A percentile compares a stretch with the other conserved stretches of the same genome.
Evolutionary conservation across 2,113 vertebrate species (phyloP).

Genomic region (Hassar affinis): DNA sequence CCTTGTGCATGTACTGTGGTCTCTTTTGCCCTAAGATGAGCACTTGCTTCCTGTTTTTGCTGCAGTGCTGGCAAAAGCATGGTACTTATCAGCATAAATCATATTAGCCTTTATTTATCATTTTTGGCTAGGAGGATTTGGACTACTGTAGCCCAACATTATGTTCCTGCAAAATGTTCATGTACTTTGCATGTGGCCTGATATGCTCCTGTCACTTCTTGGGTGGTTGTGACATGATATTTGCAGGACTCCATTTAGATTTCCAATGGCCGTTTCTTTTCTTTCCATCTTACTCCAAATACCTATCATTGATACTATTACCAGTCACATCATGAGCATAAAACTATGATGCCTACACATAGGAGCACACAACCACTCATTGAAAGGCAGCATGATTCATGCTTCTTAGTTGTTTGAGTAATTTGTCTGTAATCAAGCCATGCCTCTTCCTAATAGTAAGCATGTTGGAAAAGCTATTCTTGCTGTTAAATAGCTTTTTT

Average conservation of each 20-base stretch:
- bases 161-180: conserved; percentile 29
- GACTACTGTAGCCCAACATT: neutral
- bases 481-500: neutral
- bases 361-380: neutral
- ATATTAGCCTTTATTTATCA: conserved; percentile 26
- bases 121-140: conserved; percentile 14
- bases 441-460: neutral
- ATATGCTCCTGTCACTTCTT: conserved; percentile 25
- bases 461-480: neutral
- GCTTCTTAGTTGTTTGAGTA: neutral
- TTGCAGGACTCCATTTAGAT: conserved; percentile 49
- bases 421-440: neutral
- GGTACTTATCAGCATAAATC: conserved; percentile 23
- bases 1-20: neutral
- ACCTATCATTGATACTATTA: neutral
- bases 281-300: neutral
- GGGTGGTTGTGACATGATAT: conserved; percentile 27
- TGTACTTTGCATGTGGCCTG: conserved; percentile 36
- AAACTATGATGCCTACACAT: neutral
- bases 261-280: conserved; percentile 46
- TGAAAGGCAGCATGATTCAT: neutral
- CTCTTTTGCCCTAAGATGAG: neutral
- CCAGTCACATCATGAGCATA: neutral
- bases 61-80: conserved; percentile 2
- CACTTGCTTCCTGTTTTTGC: conserved; percentile 9